Conservation (phyloP, 2,888 invertebrate species). For the Zele albiditarsus region DNA sequence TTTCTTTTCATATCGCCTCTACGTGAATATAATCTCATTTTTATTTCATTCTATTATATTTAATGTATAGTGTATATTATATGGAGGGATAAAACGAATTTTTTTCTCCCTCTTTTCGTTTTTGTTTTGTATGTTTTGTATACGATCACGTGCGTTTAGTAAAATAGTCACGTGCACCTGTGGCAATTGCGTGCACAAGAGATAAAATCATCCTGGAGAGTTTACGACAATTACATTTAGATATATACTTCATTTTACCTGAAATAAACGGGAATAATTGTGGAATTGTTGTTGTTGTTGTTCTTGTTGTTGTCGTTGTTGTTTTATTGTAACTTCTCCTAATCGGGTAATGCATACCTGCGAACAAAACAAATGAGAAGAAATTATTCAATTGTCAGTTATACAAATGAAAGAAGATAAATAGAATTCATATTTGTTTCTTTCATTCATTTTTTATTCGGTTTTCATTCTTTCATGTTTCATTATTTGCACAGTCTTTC, state of each 20-base stretch:
- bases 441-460: neutral
- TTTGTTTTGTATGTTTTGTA: neutral
- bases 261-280: conserved; percentile 13
- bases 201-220: conserved; percentile 25
- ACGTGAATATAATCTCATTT: conserved; percentile 34
- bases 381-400: conserved; percentile 30
- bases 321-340: neutral
- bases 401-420: conserved; percentile 19
- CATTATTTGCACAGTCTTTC: conserved; percentile 21
- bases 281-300: neutral
- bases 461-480: conserved; percentile 1
- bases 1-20: conserved; percentile 31
- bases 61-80: conserved; percentile 10
- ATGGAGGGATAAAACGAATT: neutral
- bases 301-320: neutral
- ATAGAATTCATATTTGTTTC: neutral
- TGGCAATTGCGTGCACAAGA: conserved; percentile 17
- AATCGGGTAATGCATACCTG: conserved; percentile 40
- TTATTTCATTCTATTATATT: conserved; percentile 27
- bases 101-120: conserved; percentile 15
- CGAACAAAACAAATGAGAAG: conserved; percentile 30
- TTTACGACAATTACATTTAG: conserved; percentile 30
- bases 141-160: conserved; percentile 5
- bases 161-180: conserved; percentile 29
- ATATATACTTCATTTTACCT: conserved; percentile 29